Percentiles rank a stretch among this genome's conserved stretches.
phyloP scores from a whole-genome alignment of 2,888 invertebrate species.

The Eupelmus urozonus region DNA sequence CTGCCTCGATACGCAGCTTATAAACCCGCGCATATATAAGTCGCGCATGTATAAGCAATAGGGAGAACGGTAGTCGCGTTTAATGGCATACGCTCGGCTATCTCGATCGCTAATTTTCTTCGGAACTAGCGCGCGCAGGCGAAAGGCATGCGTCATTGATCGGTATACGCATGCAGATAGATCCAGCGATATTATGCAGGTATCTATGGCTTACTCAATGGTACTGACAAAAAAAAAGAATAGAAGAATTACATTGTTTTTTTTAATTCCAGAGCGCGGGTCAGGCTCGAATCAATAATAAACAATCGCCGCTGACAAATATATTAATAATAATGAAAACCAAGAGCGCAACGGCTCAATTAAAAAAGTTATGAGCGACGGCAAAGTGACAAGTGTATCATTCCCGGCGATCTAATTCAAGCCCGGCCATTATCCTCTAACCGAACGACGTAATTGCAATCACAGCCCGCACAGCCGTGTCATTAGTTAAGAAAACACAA shows the following conservation, averaged over 20 bases:
- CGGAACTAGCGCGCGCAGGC: background rate
- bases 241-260: too few species aligned
- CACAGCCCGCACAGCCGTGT: background rate
- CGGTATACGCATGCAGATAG: background rate
- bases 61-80: slow-evolving; percentile 9
- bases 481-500: slow-evolving; percentile 21
- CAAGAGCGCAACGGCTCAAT: too few species aligned
- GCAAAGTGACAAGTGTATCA: slow-evolving; percentile 23
- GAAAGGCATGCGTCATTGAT: background rate
- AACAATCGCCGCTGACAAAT: too few species aligned
- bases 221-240: too few species aligned
- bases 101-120: slow-evolving; percentile 39
- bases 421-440: slow-evolving; percentile 4
- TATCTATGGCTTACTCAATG: too few species aligned
- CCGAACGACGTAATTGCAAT: slow-evolving; percentile 4
- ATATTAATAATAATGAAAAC: too few species aligned
- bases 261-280: too few species aligned
- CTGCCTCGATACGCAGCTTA: too few species aligned
- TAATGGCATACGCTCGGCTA: slow-evolving; percentile 18
- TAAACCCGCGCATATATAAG: background rate
- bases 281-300: too few species aligned
- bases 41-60: slow-evolving; percentile 2
- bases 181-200: too few species aligned
- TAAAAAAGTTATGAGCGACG: background rate
- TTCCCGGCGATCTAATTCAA: slow-evolving; percentile 24